Base-by-base conservation (phyloP, 2,888 invertebrate species). In the Eristalinus aeneus region DNA sequence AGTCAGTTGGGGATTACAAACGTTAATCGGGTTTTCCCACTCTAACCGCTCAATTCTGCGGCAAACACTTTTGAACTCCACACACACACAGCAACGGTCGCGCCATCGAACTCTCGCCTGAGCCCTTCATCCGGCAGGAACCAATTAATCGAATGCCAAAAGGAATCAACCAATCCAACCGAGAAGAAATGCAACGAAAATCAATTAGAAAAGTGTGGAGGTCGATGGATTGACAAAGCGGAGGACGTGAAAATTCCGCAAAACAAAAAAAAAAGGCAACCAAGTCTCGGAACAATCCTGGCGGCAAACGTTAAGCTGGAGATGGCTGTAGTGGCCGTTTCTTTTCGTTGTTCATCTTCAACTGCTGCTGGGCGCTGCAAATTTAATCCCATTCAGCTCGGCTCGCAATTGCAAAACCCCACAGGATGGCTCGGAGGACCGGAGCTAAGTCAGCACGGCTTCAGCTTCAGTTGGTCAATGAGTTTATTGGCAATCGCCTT, bases 161-260 rank as follows among this genome's bases (percentile, higher is more conserved):
- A 80, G 80, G 80, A 85, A 78, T 86, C 77, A 71, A 67, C 71
- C 81, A 86, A 86, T 72, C 74, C 82, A 74, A 71, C 77, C 74
- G 86, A 78, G 81, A 81, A 74, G 60, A 82, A 86, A 74, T 86
- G 86, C 86, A 86, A 82, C 78, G 74, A 82, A 86, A 86, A 82
- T 81, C 86, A 86, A 86, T 86, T 86, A 86, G 82, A 72, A 82
- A 73, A 86, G 61, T 74, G 71, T 58, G 71, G 53, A 77, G 69
- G 65, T 81, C 36, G 65, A 53, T 65, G 69, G 73, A 74, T 78
- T 73, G 67, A 74, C 46, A 46, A 61, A 82, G 64, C 56, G 61
- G 46, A 74, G 74, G 74, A 71, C 39, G 69, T 65, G 61, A 69
- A 86, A 77, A 69, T 58, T 46, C 46, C 6, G 46, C 39, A 39